Base-by-base conservation (phyloP, 2,888 invertebrate species). In the Furcula furcula region DNA sequence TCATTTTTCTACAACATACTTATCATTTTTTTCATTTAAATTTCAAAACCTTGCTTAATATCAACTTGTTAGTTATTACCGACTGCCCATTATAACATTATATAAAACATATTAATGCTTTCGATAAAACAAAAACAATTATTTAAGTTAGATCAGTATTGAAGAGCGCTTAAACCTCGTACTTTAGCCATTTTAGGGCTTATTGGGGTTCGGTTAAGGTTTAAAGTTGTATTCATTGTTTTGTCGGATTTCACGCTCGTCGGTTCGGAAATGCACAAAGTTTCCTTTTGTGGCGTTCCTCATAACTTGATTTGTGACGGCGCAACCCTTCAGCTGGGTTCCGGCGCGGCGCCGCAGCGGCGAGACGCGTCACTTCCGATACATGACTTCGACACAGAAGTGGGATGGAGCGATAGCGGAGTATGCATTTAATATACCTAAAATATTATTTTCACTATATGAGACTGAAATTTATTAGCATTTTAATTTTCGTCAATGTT, bases 241-340 rank as follows among this genome's bases (percentile, higher is more conserved):
- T 55, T 61, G 70, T 65, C 65, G 73, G 79, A 85, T 87, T 85
- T 85, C 80, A 86, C 77, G 84, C 82, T 84, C 74, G 80, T 58
- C 73, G 76, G 71, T 58, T 76, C 81, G 85, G 88, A 88, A 86
- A 86, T 86, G 85, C 86, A 81, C 82, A 79, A 86, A 88, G 86
- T 87, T 87, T 88, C 87, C 87, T 87, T 83, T 86, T 87, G 87
- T 87, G 86, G 86, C 78, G 75, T 77, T 78, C 80, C 79, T 84
- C 84, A 84, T 87, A 88, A 88, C 77, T 88, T 87, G 87, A 88
- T 88, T 88, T 88, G 88, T 86, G 85, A 84, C 82, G 71, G 76
- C 73, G 72, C 85, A 87, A 87, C 88, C 88, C 87, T 88, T 87
- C 84, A 80, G 76, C 56, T 54, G 55, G 61, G 70, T 76, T 82